A percentile compares a stretch with the other conserved stretches of the same genome.
These are phyloP conservation scores for Catonia carolina DNA, from an alignment of 2,888 invertebrate species.

Conservation along the genomic window DNA sequence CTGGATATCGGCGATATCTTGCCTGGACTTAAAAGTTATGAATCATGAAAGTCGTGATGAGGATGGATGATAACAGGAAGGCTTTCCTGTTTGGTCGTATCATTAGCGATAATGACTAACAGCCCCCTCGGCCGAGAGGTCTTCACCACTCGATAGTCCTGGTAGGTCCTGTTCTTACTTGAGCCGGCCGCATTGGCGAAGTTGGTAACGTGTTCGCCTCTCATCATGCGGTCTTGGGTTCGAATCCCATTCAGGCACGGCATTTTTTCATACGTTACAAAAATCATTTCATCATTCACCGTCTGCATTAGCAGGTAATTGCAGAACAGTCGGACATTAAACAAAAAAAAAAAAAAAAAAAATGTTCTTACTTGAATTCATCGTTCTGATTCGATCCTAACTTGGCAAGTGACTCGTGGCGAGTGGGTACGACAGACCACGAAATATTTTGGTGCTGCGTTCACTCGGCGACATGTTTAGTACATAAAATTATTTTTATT, in stretches of 20 bases:
- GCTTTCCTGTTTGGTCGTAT: conserved; percentile 45
- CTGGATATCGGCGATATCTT: conserved; percentile 56
- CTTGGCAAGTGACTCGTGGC: conserved; percentile 45
- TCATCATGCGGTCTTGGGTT: no score
- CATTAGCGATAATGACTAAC: conserved; percentile 42
- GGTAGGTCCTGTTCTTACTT: no score
- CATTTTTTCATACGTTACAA: no score
- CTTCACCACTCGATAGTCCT: conserved; percentile 41
- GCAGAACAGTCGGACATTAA: no score
- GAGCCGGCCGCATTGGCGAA: no score
- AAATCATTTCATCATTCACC: no score
- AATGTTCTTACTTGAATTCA: conserved; percentile 45
- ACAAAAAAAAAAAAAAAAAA: no score
- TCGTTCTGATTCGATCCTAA: conserved; percentile 18
- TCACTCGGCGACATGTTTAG: conserved; percentile 20
- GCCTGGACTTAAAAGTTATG: conserved; percentile 59
- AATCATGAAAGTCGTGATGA: conserved; percentile 47
- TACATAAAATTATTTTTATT: no score
- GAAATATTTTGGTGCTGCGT: conserved; percentile 13
- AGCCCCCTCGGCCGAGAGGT: conserved; percentile 34
- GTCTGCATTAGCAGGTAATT: no score
- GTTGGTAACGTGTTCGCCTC: no score
- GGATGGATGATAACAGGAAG: conserved; percentile 47
- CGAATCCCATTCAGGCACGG: no score
- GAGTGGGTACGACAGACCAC: conserved; percentile 26